Evolutionary conservation across 2,797 vertebrate genomes (phyloP), one percentile per base, ranked within the genome.

Genomic region (Peromyscus melanophrys): DNA sequence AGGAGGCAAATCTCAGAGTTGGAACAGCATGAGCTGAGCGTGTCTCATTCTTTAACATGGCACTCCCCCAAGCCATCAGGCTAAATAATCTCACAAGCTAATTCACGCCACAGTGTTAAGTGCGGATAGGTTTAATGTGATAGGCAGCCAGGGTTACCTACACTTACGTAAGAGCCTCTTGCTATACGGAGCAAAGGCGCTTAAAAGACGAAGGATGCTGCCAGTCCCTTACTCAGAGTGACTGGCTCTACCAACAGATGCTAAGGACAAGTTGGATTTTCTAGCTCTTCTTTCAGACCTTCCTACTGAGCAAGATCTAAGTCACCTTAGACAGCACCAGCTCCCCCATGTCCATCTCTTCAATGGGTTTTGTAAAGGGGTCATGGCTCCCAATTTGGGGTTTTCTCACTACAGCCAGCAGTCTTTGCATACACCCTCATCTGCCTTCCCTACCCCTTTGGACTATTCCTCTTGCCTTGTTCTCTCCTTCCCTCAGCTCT

Each of bases 151-250:
- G 37, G 59, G 67, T 73, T 78, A 78, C 77, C 84, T 65, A 21
- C 34, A 10, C n/a, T 61, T 57, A 43, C 73, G 57, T 71, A 69
- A 63, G 67, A 87, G 1, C 23, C 71, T 92, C 59, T 59, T 94
- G 31, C 14, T 27, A 75, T 63, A 86, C 59, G 43, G 57, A 90
- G 82, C 69, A 61, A 97, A 83, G 16, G 25, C n/a, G 25, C 69
- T 90, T 75, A 31, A 95, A 80, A 87, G 73, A 93, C 49, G 67
- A 59, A 86, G 52, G 46, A 61, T 16, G n/a, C 88, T 89, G 63
- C 2, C 10, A 12, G 16, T n/a, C 65, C 31, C 65, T 69, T 69
- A 37, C 13, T 25, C n/a, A n/a, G n/a, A 76, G 59, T 3, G 40
- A 25, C 55, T 78, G 78, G 8, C 1, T 37, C 73, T 77, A 37